Evolutionary conservation across 2,888 invertebrate species (phyloP).

Genomic region (Automeris io): DNA sequence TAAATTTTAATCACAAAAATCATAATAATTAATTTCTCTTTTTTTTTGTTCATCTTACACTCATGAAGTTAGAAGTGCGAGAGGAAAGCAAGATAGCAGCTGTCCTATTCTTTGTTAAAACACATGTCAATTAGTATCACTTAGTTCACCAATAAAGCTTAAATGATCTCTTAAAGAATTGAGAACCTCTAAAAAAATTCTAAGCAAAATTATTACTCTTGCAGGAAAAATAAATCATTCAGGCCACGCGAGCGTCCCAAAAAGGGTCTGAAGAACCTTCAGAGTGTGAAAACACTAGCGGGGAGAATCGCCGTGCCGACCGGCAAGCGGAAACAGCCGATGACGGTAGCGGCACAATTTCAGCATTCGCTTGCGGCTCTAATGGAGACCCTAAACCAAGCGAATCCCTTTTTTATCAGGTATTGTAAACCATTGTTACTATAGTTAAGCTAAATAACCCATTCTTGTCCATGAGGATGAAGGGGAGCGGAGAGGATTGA

Average conservation of each 20-base stretch:
- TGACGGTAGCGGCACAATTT: constrained; percentile 97
- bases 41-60: no score
- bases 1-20: no score
- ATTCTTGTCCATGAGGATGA: no score
- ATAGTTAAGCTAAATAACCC: no score
- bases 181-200: neutral
- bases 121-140: no score
- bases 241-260: constrained; percentile 90
- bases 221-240: constrained; percentile 95
- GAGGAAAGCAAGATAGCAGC: no score
- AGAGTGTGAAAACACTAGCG: constrained; percentile 93
- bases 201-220: constrained; percentile 12
- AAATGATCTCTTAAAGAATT: constrained; percentile 17
- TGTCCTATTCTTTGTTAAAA: no score
- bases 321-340: constrained; percentile 88
- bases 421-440: constrained; percentile 17
- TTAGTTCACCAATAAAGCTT: neutral
- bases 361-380: constrained; percentile 93
- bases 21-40: no score
- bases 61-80: no score
- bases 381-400: constrained; percentile 94
- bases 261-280: constrained; percentile 92
- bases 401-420: constrained; percentile 77
- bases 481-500: no score
- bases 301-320: constrained; percentile 82